These are phyloP conservation scores for Dasyprocta punctata DNA, from an alignment of 2,113 vertebrate genomes.

Conservation along the genomic window DNA sequence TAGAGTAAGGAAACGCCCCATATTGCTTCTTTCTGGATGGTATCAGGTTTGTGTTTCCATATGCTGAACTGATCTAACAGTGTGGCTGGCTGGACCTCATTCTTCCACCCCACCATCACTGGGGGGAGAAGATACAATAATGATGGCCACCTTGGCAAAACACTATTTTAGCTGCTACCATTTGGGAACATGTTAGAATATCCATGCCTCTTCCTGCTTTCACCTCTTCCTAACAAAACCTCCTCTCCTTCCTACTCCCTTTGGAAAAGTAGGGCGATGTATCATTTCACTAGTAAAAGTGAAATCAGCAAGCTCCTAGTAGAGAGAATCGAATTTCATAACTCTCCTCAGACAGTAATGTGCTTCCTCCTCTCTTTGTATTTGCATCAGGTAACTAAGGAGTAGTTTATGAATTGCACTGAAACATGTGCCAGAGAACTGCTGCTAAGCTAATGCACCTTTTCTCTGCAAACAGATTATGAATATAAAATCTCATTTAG, in stretches of 20 bases:
- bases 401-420: neutral
- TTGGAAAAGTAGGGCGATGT: neutral
- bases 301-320: slow-evolving; percentile 46
- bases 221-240: neutral
- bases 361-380: slow-evolving; percentile 34
- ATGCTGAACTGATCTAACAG: neutral
- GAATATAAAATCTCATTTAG: slow-evolving; percentile 36
- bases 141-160: neutral
- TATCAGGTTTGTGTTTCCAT: slow-evolving; percentile 16
- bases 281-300: slow-evolving; percentile 35
- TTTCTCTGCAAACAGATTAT: slow-evolving; percentile 13
- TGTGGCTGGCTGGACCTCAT: neutral
- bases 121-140: neutral
- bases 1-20: neutral
- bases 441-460: slow-evolving; percentile 12
- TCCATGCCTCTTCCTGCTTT: neutral
- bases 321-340: slow-evolving; percentile 51
- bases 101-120: neutral
- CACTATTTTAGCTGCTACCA: neutral
- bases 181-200: slow-evolving; percentile 20
- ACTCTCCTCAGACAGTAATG: neutral
- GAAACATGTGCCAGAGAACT: slow-evolving; percentile 34
- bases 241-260: neutral
- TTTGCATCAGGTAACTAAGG: slow-evolving; percentile 49
- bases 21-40: neutral